Evolutionary conservation across 2,888 invertebrate genomes (phyloP).

Genomic region (Deilephila porcellus): DNA sequence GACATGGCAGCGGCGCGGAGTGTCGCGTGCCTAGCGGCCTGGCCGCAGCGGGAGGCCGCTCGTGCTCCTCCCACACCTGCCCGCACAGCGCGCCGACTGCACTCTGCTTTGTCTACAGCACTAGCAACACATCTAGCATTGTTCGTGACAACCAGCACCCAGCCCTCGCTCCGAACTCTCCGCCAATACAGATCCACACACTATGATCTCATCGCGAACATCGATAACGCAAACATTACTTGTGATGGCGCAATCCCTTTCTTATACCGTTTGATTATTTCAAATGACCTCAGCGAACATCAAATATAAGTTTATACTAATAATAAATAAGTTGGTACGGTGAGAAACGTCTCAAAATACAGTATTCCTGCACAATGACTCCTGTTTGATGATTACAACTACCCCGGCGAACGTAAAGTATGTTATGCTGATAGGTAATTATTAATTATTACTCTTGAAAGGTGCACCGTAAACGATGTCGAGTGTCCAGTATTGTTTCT

Average conservation of each 20-base stretch:
- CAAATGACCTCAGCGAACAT: not conserved
- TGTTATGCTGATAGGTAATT: no score
- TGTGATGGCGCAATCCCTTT: not conserved
- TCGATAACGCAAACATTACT: not conserved
- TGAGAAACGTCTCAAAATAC: no score
- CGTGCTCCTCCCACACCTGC: conserved; percentile 35
- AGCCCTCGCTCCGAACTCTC: not conserved
- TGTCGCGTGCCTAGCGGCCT: not conserved
- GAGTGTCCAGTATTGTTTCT: not conserved
- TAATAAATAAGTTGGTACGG: no score
- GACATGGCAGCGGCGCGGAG: not conserved
- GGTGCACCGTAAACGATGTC: no score
- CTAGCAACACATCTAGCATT: not conserved
- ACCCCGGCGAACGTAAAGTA: no score
- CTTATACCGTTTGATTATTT: conserved; percentile 1
- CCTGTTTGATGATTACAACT: no score
- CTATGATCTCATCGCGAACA: not conserved
- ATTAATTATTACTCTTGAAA: no score
- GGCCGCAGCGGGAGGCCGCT: conserved; percentile 29
- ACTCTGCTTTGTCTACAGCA: conserved; percentile 32
- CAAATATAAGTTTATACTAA: no score
- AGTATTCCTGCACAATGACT: no score
- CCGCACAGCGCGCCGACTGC: conserved; percentile 24
- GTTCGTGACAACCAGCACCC: not conserved
- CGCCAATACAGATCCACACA: not conserved